Base-by-base conservation (phyloP, 2,113 vertebrate species). In the Upupa epops region DNA sequence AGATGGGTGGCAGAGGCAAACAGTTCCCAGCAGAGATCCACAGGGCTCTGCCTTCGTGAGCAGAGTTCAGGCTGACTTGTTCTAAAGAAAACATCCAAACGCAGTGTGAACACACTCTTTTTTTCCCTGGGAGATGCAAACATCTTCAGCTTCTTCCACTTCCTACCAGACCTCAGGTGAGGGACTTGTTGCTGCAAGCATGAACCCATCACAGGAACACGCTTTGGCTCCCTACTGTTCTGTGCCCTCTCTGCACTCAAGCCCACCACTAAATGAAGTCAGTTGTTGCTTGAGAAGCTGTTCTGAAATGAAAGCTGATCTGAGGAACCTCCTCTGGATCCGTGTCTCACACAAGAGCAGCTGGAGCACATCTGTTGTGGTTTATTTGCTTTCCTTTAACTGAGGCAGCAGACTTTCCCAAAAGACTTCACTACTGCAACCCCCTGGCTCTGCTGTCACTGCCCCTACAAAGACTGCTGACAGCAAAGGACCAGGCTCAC, bases 31-130 rank as follows among this genome's bases (percentile, higher is more conserved):
- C 37, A 75, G 6, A 78, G 58, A 74, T 46, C 25, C 26, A 26
- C 9, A 55, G 37, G 46, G 22, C 28, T 24, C 63, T 75, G 34
- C 10, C 32, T 83, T 45, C 61, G 19, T 63, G 32, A 31, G 32
- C 72, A 46, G 56, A 58, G 16, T 69, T 75, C 46, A 55, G 55
- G 42, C 32, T 71, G 63, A 63, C 12, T 70, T 88, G 36, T 24
- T 94, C n/a, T 92, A 73, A 84, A 66, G 32, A 75, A 82, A 89
- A 76, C 20, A 46, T 59, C 25, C 52, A 91, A 89, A 83, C 77
- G 26, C 45, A 59, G 36, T 46, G 8, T 78, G 61, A 75, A 81
- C 75, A 37, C 13, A 52, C 48, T n/a, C 21, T 5, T 76, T 36
- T 69, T 78, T 45, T 61, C 29, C 29, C 61, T 20, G 34, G 10